Evolutionary conservation across 2,113 vertebrate genomes (phyloP), one percentile per base, ranked within the genome.

Genomic region (Progne subis): DNA sequence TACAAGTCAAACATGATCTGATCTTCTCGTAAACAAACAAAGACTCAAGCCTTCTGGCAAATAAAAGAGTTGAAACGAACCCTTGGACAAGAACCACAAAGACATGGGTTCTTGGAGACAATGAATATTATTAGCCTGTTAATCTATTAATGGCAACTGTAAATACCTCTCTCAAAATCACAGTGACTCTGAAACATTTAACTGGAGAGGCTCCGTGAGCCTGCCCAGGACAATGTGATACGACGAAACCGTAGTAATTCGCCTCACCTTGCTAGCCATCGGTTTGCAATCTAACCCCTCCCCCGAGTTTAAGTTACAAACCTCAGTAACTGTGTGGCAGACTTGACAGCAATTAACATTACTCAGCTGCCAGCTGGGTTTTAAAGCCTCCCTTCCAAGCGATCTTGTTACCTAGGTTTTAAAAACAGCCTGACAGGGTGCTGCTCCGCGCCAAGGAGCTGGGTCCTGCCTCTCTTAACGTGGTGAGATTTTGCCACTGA

Each of bases 261-360:
- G 3, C 82, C 59, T 94, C 89, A 91, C 94, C 86, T 95, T 89
- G 76, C 90, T 29, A 79, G 80, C 50, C 67, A 91, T 59, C 56
- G 0, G 67, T 72, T 96, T 82, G 82, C 82, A 94, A 74, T 79
- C 78, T 59, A 90, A 80, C 43, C 60, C 47, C 47, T 92, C 88
- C 82, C 52, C 75, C 56, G 69, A 88, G 63, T 90, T 77, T 88
- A 84, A 93, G 71, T 92, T 95, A 91, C 90, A 91, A 96, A 94
- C 86, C 68, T 91, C 89, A 94, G 29, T 94, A 94, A 94, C 93
- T 74, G 55, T 18, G 68, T 64, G 74, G 86, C 70, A 72, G 93
- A 88, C 89, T 86, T 96, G 95, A 96, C 94, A 94, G 92, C 93
- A 94, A 76, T 94, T 95, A 96, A 93, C 82, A 56, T 91, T 95